Evolutionary conservation across 53 echinoderm and acorn worm genomes (phyloP).

Genomic region (Hippasteria phrygiana): DNA sequence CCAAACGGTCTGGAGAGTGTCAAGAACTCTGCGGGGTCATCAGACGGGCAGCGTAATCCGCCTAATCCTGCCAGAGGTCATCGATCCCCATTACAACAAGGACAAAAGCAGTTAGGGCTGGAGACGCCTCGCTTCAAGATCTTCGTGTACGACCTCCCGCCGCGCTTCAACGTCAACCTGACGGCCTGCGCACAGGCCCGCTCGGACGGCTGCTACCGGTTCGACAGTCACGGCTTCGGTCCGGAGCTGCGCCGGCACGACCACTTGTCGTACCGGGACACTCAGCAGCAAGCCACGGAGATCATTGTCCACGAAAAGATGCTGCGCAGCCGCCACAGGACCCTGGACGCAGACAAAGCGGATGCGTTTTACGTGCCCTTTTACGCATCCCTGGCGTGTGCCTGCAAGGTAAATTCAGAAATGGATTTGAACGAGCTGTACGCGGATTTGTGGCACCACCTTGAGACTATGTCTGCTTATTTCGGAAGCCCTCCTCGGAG

Average conservation of each 20-base stretch:
- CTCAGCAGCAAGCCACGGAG: conserved; percentile 72
- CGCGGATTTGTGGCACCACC: conserved; percentile 76
- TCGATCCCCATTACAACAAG: not conserved
- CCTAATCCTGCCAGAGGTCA: not conserved
- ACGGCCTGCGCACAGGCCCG: conserved; percentile 63
- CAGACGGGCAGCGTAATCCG: not conserved
- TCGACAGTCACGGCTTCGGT: conserved; percentile 76
- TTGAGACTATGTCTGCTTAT: conserved; percentile 59
- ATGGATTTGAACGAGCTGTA: conserved; percentile 72
- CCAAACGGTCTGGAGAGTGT: not conserved
- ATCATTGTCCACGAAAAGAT: conserved; percentile 83
- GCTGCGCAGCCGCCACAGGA: conserved; percentile 69
- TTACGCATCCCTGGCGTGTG: conserved; percentile 82
- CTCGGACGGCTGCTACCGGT: conserved; percentile 72
- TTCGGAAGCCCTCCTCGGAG: conserved; percentile 75
- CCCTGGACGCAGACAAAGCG: conserved; percentile 75
- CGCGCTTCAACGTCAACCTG: conserved; percentile 83
- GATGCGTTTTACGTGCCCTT: conserved; percentile 90
- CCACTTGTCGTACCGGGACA: conserved; percentile 72
- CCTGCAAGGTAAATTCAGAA: conserved; percentile 64
- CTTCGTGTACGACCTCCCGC: conserved; percentile 89
- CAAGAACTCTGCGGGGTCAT: not conserved
- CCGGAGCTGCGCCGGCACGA: conserved; percentile 75
- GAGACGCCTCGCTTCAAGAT: conserved; percentile 76
- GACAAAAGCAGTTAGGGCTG: not conserved